Percentiles rank a stretch among this genome's conserved stretches.
These are phyloP conservation scores for Cerceris ruficornis DNA, from an alignment of 2,888 invertebrate species.

Conservation along the genomic window DNA sequence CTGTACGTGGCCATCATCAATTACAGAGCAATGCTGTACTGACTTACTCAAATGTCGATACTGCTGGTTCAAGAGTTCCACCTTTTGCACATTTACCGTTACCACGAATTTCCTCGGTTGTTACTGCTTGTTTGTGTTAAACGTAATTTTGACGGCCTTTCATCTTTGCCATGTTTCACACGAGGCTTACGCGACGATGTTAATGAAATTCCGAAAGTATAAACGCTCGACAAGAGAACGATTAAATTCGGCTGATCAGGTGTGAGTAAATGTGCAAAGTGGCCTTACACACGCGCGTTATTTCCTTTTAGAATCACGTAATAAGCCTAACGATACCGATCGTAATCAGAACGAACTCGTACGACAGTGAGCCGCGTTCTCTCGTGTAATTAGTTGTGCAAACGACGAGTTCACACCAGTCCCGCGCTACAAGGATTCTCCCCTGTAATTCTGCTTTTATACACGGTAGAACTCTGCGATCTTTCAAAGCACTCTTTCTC, in stretches of 20 bases:
- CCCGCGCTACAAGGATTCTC: constrained; percentile 35
- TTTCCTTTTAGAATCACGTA: constrained; percentile 15
- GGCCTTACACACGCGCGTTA: constrained; percentile 39
- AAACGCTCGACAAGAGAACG: no score
- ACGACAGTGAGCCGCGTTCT: constrained; percentile 34
- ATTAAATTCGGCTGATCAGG: no score
- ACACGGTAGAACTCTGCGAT: constrained; percentile 54
- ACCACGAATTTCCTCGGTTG: background rate
- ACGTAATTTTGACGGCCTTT: no score
- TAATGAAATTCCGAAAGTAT: background rate
- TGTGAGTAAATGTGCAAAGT: constrained; percentile 37
- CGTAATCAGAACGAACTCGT: constrained; percentile 29
- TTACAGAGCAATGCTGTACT: constrained; percentile 72
- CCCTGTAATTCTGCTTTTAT: constrained; percentile 49
- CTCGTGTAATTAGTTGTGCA: constrained; percentile 22
- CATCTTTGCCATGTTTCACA: constrained; percentile 6
- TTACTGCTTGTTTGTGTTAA: no score
- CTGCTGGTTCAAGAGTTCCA: constrained; percentile 43
- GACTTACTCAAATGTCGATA: constrained; percentile 36
- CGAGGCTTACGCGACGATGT: background rate
- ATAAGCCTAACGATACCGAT: constrained; percentile 32
- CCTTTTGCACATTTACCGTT: constrained; percentile 44
- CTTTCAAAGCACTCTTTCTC: constrained; percentile 60
- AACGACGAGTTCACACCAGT: constrained; percentile 38
- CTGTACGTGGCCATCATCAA: constrained; percentile 70